A percentile compares a stretch with the other conserved stretches of the same genome.
Conservation (phyloP, 1,140 invertebrate species). For the Magallana angulata region DNA sequence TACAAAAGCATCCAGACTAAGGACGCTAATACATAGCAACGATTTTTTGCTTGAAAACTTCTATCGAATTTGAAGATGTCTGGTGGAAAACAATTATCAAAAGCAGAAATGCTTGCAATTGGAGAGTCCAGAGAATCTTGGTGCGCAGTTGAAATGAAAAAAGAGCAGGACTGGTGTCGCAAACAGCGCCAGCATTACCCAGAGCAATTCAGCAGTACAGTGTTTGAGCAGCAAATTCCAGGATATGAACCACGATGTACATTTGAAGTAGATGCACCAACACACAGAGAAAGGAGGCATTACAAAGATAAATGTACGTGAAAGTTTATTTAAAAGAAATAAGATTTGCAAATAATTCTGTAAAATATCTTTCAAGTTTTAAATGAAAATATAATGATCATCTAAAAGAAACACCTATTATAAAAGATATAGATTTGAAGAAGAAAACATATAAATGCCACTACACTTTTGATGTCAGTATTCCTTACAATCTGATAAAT, state of each 20-base stretch:
- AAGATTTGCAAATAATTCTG: too few species aligned
- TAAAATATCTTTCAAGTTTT: too few species aligned
- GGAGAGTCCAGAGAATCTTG: slow-evolving; percentile 70
- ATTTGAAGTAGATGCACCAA: slow-evolving; percentile 68
- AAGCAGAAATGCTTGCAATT: slow-evolving; percentile 57
- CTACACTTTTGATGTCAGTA: too few species aligned
- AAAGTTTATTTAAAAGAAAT: neutral
- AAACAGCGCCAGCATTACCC: slow-evolving; percentile 66
- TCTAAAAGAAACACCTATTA: too few species aligned
- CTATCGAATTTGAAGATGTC: neutral
- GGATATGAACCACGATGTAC: slow-evolving; percentile 67
- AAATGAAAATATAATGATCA: too few species aligned
- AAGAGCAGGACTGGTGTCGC: slow-evolving; percentile 74
- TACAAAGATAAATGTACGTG: slow-evolving; percentile 67
- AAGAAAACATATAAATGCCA: too few species aligned
- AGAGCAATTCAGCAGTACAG: slow-evolving; percentile 66
- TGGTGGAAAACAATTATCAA: slow-evolving; percentile 44
- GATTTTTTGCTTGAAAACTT: too few species aligned
- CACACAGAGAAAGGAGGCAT: slow-evolving; percentile 71
- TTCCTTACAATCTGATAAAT: too few species aligned
- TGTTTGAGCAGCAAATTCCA: slow-evolving; percentile 60
- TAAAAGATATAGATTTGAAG: too few species aligned
- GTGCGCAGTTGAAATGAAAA: slow-evolving; percentile 74
- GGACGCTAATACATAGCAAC: slow-evolving; percentile 25
- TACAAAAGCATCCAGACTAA: neutral